These are phyloP conservation scores for Chrysoperla carnea DNA, from an alignment of 1,140 invertebrate genomes.

Conservation along the genomic window DNA sequence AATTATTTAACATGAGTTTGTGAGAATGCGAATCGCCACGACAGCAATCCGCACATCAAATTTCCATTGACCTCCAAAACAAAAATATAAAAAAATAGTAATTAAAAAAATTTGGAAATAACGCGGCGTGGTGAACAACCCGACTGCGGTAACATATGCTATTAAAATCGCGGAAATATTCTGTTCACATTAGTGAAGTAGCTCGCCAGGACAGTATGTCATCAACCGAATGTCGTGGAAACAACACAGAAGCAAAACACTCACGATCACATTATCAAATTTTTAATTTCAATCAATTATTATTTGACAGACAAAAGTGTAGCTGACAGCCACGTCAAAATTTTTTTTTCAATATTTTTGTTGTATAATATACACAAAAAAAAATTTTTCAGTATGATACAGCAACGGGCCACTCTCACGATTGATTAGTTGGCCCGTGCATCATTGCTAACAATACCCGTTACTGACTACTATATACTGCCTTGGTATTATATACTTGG, in stretches of 20 bases:
- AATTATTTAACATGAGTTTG: constrained; percentile 10
- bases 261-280: neutral
- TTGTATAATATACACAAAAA: no score
- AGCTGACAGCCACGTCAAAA: neutral
- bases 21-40: neutral
- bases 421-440: neutral
- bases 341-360: no score
- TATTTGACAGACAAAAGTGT: neutral
- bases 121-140: neutral
- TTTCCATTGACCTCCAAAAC: neutral
- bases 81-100: neutral
- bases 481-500: no score
- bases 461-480: no score
- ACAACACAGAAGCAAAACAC: neutral
- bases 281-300: no score
- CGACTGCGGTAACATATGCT: neutral
- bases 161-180: neutral
- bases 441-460: no score
- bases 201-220: no score
- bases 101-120: neutral
- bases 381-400: no score
- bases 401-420: neutral
- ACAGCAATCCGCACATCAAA: neutral
- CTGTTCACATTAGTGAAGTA: no score
- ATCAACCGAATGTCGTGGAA: neutral